Evolutionary conservation across 2,888 invertebrate genomes (phyloP), one percentile per base, ranked within the genome.

Genomic region (Agriopis aurantiaria): DNA sequence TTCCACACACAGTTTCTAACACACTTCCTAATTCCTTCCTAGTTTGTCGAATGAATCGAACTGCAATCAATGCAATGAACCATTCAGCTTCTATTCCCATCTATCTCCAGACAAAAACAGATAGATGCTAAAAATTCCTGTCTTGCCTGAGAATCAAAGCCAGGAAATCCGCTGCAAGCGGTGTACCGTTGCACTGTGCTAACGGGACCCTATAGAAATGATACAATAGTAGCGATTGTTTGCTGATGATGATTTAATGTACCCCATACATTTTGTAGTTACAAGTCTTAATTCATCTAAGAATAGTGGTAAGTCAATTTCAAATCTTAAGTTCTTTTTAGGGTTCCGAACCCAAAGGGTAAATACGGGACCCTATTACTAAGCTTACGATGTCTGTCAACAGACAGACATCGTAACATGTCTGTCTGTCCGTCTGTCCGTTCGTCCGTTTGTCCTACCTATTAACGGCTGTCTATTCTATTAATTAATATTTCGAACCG

Each of bases 91-190:
- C 23, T 66, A 61, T 74, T 72, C 71, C 67, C 66, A 71, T 43
- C 53, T 69, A 70, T 67, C 65, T 57, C 48, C 23, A 70, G 66
- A 57, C 48, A 71, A 68, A 68, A 70, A 74, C 73, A 76, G 68
- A 69, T 61, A 70, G 67, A 74, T 66, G 76, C 75, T 82, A 82
- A 81, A 84, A 84, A 91, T 89, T 87, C 89, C 86, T 74, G 80
- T 82, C 85, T 82, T 79, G 88, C 80, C 84, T 87, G 88, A 83
- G 91, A 91, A 86, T 85, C 81, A 85, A 88, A 89, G 81, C 81
- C 75, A 75, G 93, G 92, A 92, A 91, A 90, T 92, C 91, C 91
- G 90, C 82, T 84, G 79, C 75, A 69, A 75, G 74, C 65, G 60
- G 60, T 71, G 76, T 85, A 85, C 87, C 86, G 89, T 88, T 91